A percentile compares a stretch with the other conserved stretches of the same genome.
Evolutionary conservation across 2,113 vertebrate genomes (phyloP).

Genomic region (Anas platyrhynchos): DNA sequence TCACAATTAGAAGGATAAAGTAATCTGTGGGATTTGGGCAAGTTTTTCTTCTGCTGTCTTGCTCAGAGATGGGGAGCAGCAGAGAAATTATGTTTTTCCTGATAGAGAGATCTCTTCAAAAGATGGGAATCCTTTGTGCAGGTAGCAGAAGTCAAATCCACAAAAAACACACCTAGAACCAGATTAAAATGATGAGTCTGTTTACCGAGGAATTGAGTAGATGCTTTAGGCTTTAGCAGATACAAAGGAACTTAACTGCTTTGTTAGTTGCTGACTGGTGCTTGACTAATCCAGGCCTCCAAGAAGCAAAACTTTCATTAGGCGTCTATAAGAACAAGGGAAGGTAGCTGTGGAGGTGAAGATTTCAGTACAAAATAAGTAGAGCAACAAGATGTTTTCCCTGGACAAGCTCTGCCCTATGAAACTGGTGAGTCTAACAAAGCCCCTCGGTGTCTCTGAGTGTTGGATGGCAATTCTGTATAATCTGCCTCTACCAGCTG

Average conservation of each 20-base stretch:
- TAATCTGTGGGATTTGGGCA: not conserved
- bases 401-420: not conserved
- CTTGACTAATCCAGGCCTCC: not conserved
- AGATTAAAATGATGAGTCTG: not conserved
- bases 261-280: not conserved
- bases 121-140: not conserved
- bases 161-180: not conserved
- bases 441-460: not conserved
- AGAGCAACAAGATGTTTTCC: not conserved
- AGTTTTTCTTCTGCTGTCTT: not conserved
- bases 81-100: not conserved
- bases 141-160: not conserved
- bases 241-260: not conserved
- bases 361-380: not conserved
- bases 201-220: not conserved
- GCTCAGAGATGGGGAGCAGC: not conserved
- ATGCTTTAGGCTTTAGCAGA: not conserved
- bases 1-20: slow-evolving; percentile 2
- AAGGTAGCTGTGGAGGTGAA: not conserved
- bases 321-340: not conserved
- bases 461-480: not conserved
- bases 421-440: not conserved
- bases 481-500: slow-evolving; percentile 14
- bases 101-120: not conserved
- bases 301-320: not conserved